phyloP scores from a whole-genome alignment of 2,797 vertebrate species.

The Lophius americanus region DNA sequence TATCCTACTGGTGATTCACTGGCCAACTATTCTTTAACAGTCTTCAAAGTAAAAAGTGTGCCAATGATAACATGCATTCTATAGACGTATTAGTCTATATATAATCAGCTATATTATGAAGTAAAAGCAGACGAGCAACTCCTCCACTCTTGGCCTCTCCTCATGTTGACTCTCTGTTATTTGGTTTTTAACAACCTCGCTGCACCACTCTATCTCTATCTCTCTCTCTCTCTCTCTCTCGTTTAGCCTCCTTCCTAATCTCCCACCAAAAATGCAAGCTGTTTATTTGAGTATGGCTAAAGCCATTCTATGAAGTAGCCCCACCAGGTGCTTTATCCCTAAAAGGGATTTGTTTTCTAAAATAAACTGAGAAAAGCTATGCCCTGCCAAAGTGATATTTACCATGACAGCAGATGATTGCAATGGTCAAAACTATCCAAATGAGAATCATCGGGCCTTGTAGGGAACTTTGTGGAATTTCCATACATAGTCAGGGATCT shows the following conservation, averaged over 20 bases:
- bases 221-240: conserved; percentile 73
- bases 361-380: conserved; percentile 74
- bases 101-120: conserved; percentile 18
- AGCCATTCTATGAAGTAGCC: conserved; percentile 92
- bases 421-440: conserved; percentile 64
- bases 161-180: conserved; percentile 62
- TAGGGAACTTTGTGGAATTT: conserved; percentile 37
- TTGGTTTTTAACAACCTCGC: conserved; percentile 40
- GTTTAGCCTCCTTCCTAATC: conserved; percentile 76
- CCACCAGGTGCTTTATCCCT: conserved; percentile 85
- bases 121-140: conserved; percentile 13
- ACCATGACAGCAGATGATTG: conserved; percentile 65
- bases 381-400: conserved; percentile 72
- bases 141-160: conserved; percentile 39
- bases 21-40: conserved; percentile 13
- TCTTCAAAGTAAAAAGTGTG: conserved; percentile 3
- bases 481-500: conserved; percentile 39
- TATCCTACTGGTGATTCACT: conserved; percentile 33
- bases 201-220: not conserved
- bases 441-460: conserved; percentile 47
- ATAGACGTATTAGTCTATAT: conserved; percentile 13
- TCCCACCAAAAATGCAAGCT: conserved; percentile 91
- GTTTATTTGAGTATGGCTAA: conserved; percentile 96
- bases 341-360: conserved; percentile 83
- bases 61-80: conserved; percentile 37